Conservation (phyloP, 2,888 invertebrate genomes). For the Amiota minor region DNA sequence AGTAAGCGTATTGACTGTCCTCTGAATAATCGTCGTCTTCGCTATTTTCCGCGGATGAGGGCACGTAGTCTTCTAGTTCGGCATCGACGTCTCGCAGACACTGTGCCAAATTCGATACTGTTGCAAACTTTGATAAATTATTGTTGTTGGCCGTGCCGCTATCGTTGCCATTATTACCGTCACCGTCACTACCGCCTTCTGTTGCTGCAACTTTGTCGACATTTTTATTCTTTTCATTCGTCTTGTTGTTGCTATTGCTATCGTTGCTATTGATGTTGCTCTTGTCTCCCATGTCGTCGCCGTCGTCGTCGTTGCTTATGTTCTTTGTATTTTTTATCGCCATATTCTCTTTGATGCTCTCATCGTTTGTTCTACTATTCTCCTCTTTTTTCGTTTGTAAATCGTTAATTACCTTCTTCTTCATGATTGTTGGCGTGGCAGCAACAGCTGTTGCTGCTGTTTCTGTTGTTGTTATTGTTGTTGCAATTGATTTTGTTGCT, state of each 20-base stretch:
- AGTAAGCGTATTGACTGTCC: slow-evolving; percentile 66
- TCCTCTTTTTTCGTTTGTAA: neutral
- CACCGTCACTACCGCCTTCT: slow-evolving; percentile 37
- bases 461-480: slow-evolving; percentile 25
- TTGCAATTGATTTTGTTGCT: slow-evolving; percentile 36
- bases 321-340: neutral
- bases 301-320: slow-evolving; percentile 24
- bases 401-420: neutral
- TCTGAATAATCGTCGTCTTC: slow-evolving; percentile 48
- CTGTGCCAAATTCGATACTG: slow-evolving; percentile 74
- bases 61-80: slow-evolving; percentile 73
- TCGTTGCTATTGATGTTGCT: slow-evolving; percentile 37
- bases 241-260: slow-evolving; percentile 31
- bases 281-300: slow-evolving; percentile 21
- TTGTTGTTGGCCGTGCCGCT: slow-evolving; percentile 48
- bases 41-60: slow-evolving; percentile 69
- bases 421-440: slow-evolving; percentile 5
- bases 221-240: slow-evolving; percentile 29
- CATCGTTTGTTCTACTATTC: neutral
- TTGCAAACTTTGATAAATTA: slow-evolving; percentile 73
- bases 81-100: slow-evolving; percentile 73
- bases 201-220: slow-evolving; percentile 33
- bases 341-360: neutral
- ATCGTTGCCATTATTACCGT: slow-evolving; percentile 39
- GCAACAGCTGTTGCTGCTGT: slow-evolving; percentile 20